Conservation (phyloP, 1,140 invertebrate genomes). For the Lethrus apterus region DNA sequence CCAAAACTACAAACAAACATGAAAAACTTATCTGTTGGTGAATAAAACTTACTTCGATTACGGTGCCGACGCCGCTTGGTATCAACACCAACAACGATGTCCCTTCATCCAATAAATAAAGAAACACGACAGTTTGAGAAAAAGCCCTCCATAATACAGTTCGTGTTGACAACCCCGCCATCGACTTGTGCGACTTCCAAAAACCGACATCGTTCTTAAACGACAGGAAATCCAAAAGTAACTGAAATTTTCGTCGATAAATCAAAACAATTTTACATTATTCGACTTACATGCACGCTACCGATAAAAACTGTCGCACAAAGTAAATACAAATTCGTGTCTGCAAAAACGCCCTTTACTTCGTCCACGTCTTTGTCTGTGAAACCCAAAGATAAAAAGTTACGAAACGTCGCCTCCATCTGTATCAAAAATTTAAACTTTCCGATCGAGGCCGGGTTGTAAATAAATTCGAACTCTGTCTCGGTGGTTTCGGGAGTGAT, state of each 20-base stretch:
- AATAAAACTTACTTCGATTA: slow-evolving; percentile 68
- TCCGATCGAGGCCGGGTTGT: slow-evolving; percentile 59
- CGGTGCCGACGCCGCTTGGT: slow-evolving; percentile 73
- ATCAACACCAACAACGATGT: slow-evolving; percentile 86
- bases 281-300: slow-evolving; percentile 79
- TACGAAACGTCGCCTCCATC: slow-evolving; percentile 69
- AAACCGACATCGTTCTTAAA: slow-evolving; percentile 98
- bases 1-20: slow-evolving; percentile 69
- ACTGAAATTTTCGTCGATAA: slow-evolving; percentile 48
- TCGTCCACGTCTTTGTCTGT: slow-evolving; percentile 92
- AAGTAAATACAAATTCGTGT: slow-evolving; percentile 92
- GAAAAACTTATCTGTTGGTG: background rate
- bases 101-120: slow-evolving; percentile 89
- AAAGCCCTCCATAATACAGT: slow-evolving; percentile 90
- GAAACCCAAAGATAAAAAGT: slow-evolving; percentile 73
- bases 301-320: slow-evolving; percentile 87
- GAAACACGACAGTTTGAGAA: slow-evolving; percentile 87
- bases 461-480: slow-evolving; percentile 53
- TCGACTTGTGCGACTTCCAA: slow-evolving; percentile 76
- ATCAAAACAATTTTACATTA: slow-evolving; percentile 6
- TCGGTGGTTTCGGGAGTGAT: slow-evolving; percentile 49
- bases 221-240: slow-evolving; percentile 93
- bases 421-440: slow-evolving; percentile 69
- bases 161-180: slow-evolving; percentile 82
- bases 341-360: slow-evolving; percentile 92